Conservation (phyloP, 2,888 invertebrate genomes). For the Macrosiphum euphorbiae region DNA sequence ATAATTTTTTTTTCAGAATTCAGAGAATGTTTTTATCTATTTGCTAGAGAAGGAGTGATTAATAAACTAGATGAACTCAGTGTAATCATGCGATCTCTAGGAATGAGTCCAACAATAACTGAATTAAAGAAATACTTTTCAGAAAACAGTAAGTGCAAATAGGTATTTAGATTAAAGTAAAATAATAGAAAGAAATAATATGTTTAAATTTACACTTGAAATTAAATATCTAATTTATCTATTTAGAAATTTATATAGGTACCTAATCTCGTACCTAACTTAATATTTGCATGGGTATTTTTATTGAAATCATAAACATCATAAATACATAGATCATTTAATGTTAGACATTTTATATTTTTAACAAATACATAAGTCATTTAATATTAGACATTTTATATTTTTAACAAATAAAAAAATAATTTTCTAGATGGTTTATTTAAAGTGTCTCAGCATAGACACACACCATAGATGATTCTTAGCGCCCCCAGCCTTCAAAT, state of each 20-base stretch:
- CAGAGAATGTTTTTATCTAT: constrained; percentile 95
- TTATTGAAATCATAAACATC: not conserved
- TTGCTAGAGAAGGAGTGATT: constrained; percentile 90
- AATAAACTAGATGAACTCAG: constrained; percentile 90
- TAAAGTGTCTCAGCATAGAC: too few species aligned
- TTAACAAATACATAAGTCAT: not conserved
- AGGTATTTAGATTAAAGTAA: not conserved
- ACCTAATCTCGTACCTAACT: too few species aligned
- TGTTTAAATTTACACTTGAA: not conserved
- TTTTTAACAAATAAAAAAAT: not conserved
- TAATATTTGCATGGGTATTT: too few species aligned
- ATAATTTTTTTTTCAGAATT: constrained; percentile 77
- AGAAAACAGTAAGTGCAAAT: constrained; percentile 74
- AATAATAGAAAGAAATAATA: not conserved
- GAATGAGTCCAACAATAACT: constrained; percentile 92
- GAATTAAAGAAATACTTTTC: constrained; percentile 88
- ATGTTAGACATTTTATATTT: not conserved
- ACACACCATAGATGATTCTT: too few species aligned
- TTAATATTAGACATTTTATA: not conserved
- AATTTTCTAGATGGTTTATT: not conserved
- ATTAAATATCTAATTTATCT: not conserved
- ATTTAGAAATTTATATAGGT: not conserved
- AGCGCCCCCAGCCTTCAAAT: not conserved
- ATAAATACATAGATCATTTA: not conserved
- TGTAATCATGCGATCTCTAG: constrained; percentile 93